Base-by-base conservation (phyloP, 2,113 vertebrate species). In the Takifugu flavidus region DNA sequence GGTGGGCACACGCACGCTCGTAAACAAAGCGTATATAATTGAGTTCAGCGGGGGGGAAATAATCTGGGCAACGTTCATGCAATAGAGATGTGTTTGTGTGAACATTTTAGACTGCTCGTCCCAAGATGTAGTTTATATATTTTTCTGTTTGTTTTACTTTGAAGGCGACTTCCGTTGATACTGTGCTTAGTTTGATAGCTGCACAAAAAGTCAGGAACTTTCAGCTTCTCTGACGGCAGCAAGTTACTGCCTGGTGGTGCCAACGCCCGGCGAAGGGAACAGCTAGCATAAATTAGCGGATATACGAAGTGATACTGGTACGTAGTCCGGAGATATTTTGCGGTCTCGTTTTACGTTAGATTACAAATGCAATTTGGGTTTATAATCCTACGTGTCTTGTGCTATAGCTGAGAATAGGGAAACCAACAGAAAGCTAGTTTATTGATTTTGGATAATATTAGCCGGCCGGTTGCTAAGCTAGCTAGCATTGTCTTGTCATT, bases 261-360 rank as follows among this genome's bases (percentile, higher is more conserved):
- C 87, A 87, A 86, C 85, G 83, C 85, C 87, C 85, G 85, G 80
- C 77, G 75, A 69, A 78, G 74, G 13, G 61, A n/a, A 81, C 31
- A 53, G 52, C 67, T 65, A 66, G 58, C 71, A 20, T 20, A 62
- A 69, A 57, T 61, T 13, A 66, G 34, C 25, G 15, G 27, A 53
- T 29, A 43, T 1, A 74, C 72, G 25, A 20, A 61, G 62, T 25
- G 29, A 70, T 14, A 15, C 26, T 3, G 75, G 80, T 84, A 75
- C 13, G 77, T 70, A 49, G 5, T 6, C 20, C 3, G 13, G 25
- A 66, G 28, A 45, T 29, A 49, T 44, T 6, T 5, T 6, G 4
- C 3, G 20, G 5, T 44, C 0, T 27, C 1, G 1, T 5, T n/a
- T 10, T 58, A 3, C 4, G 0, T 20, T 25, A 7, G 0, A 25